Conservation (phyloP, 2,797 vertebrate genomes). For the Pogonophryne albipinna region DNA sequence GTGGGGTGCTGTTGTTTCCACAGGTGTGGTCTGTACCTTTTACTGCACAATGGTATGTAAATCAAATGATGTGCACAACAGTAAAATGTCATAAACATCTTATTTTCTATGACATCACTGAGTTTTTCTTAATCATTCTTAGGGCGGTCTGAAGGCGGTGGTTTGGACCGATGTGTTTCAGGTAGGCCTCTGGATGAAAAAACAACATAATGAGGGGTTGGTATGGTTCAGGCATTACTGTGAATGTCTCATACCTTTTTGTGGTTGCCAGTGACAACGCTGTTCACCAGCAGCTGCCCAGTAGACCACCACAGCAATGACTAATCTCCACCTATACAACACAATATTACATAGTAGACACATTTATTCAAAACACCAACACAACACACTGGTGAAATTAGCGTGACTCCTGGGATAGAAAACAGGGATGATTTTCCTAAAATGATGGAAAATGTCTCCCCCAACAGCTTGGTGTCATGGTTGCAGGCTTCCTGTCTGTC, state of each 20-base stretch:
- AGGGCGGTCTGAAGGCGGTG: constrained; percentile 97
- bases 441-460: neutral
- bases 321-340: neutral
- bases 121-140: constrained; percentile 12
- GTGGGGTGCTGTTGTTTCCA: constrained; percentile 94
- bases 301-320: neutral
- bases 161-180: constrained; percentile 99
- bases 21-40: constrained; percentile 95
- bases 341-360: neutral
- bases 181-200: constrained; percentile 77
- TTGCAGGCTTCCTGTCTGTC: constrained; percentile 92
- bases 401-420: too few relatives aligned
- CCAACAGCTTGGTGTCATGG: constrained; percentile 88
- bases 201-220: neutral
- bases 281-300: neutral
- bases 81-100: neutral
- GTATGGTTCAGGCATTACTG: neutral
- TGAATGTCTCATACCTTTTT: constrained; percentile 9
- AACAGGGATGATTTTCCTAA: too few relatives aligned
- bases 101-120: too few relatives aligned
- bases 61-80: constrained; percentile 66
- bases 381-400: too few relatives aligned
- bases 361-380: neutral
- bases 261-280: neutral
- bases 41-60: constrained; percentile 94